A percentile compares a stretch with the other conserved stretches of the same genome.
Evolutionary conservation across 2,797 vertebrate genomes (phyloP).

Genomic region (Pseudocheirus occidentalis): DNA sequence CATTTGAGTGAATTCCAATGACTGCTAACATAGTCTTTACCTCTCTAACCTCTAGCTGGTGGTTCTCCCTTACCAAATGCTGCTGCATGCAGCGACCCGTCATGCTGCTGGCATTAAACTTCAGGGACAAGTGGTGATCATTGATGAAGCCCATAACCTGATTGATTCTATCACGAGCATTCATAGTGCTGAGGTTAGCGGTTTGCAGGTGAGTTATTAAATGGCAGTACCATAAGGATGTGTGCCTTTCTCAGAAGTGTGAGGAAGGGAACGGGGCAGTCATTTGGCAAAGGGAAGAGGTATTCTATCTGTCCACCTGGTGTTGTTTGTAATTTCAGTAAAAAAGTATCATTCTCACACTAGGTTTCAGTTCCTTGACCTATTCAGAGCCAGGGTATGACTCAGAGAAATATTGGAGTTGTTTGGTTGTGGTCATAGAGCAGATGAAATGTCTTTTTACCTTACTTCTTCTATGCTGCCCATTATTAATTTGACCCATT

Average conservation of each 20-base stretch:
- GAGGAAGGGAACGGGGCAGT: neutral
- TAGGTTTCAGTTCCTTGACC: neutral
- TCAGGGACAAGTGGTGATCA: slow-evolving; percentile 94
- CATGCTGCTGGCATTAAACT: slow-evolving; percentile 92
- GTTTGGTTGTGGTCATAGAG: no score
- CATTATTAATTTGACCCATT: neutral
- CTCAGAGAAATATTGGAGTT: neutral
- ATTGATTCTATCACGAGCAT: slow-evolving; percentile 95
- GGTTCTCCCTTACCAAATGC: slow-evolving; percentile 96
- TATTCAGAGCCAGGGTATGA: neutral
- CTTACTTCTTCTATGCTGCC: neutral
- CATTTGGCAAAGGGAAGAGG: neutral
- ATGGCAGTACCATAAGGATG: neutral
- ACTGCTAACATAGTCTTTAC: fast-evolving
- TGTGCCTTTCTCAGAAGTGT: neutral
- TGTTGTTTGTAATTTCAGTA: neutral
- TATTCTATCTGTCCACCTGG: neutral
- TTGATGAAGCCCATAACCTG: slow-evolving; percentile 98
- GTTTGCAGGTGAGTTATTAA: slow-evolving; percentile 90
- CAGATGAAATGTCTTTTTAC: neutral
- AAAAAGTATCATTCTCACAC: neutral
- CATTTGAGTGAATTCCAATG: fast-evolving
- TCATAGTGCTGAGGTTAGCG: slow-evolving; percentile 91
- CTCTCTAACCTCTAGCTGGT: slow-evolving; percentile 88
- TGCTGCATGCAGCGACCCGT: slow-evolving; percentile 94